Base-by-base conservation (phyloP, 1,140 invertebrate genomes). In the Lepidurus apus region DNA sequence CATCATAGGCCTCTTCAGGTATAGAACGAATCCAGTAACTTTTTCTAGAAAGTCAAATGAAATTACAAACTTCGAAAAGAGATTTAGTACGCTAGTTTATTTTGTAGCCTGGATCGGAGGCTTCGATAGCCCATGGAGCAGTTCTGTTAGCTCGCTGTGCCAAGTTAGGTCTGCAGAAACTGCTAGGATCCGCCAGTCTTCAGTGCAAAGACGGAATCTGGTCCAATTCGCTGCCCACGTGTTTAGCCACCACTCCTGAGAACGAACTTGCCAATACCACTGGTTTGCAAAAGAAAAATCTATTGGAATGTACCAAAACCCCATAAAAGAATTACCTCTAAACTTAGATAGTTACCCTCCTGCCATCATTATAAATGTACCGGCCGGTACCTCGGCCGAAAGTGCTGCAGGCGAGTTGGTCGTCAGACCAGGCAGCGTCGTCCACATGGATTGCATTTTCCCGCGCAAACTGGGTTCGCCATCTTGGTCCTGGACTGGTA, bases 401-500 rank as follows among this genome's bases (percentile, higher is more conserved):
- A 92, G 93, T 80, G 91, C 91, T 1, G 90, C 89, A 1, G 93
- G 93, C 8, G 89, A 92, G 79, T 85, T 96, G 74, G 91, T 91
- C 7, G 91, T 95, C 24, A 92, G 91, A 78, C 93, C 93, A 0
- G 92, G 92, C 80, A 93, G 92, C 80, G 93, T 93, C 0, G 83
- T 95, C 1, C 91, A 94, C 83, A 86, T 96, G 74, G 93, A 95
- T 83, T 96, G 94, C 82, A 87, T 95, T 77, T 93, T 91, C 82
- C 89, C 90, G 0, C 86, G 93, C 77, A 86, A 89, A 47, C 84
- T 91, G 42, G 93, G 93, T 1, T 91, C 91, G 79, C 94, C 94
- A 0, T 91, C 93, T 80, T 95, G 94, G 94, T 92, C 90, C n/a
- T 95, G 93, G 93, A 94, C 93, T 0, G 91, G 93, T 47, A 91